Base-by-base conservation (phyloP, 2,888 invertebrate genomes). In the Rapana venosa region DNA sequence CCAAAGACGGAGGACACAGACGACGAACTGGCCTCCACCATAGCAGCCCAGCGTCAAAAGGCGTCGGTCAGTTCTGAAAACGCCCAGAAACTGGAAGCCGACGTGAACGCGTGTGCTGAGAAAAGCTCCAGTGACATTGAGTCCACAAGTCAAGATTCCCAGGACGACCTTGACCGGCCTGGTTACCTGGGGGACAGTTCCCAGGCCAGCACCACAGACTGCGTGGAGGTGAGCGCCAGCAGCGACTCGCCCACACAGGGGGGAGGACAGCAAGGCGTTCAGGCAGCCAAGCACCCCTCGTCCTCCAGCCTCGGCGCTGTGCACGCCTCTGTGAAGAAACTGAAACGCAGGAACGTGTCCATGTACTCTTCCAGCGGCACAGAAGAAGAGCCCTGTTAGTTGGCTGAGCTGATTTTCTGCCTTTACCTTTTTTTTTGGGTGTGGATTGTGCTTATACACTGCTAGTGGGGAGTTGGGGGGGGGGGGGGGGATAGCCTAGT, bases 311-410 rank as follows among this genome's bases (percentile, higher is more conserved):
- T 30, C 35, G 0, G 30, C 13, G 32, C 17, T 22, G 32, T 32
- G 47, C 77, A 85, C 15, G 66, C 87, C 2, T 32, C 58, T 30
- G 89, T 47, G 20, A 92, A 91, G 84, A 93, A 91, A 36, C 47
- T 92, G 87, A 92, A 91, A 79, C 90, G 91, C 56, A 90, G 91
- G 70, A 97, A 97, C 93, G 94, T 96, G 91, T 95, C 96, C 5
- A 93, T 96, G 86, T 97, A 97, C 93, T 93, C 94, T 17, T 85
- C 61, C 35, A 84, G 87, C 32, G 92, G 87, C n/a, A 87, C 87
- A 15, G 92, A 91, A 35, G 90, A 87, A 20, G 86, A 77, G 15
- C 35, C 70, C 32, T 84, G 89, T 70, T 89, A 70, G 47, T 58
- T 5, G 35, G 0, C 70, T 87, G 22, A 15, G n/a, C n/a, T 30